Percentiles rank a stretch among this genome's conserved stretches.
Conservation (phyloP, 2,888 invertebrate genomes). For the Urechis unicinctus region DNA sequence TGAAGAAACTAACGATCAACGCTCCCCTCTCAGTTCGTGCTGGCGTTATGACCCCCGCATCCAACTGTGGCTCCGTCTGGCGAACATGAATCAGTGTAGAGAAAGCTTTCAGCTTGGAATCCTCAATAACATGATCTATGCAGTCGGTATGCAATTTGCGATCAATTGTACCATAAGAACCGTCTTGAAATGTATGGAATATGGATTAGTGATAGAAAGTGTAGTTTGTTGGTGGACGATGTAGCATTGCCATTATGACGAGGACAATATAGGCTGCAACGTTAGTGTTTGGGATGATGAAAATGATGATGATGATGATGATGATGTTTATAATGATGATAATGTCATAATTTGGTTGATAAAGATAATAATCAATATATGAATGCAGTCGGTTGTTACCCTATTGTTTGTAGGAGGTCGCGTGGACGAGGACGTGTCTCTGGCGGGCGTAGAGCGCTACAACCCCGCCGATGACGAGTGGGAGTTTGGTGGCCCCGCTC, state of each 20-base stretch:
- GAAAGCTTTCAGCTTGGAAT: slow-evolving; percentile 31
- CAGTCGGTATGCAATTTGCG: slow-evolving; percentile 20
- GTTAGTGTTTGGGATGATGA: too few species aligned
- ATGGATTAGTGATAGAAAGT: too few species aligned
- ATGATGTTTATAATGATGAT: too few species aligned
- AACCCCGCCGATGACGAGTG: slow-evolving; percentile 28
- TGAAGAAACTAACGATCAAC: slow-evolving; percentile 24
- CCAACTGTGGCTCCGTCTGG: slow-evolving; percentile 27
- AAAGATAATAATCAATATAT: too few species aligned
- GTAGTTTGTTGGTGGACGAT: too few species aligned
- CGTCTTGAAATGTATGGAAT: too few species aligned
- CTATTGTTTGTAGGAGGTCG: slow-evolving; percentile 25
- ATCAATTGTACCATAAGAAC: not conserved
- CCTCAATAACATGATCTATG: slow-evolving; percentile 27
- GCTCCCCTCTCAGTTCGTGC: slow-evolving; percentile 22
- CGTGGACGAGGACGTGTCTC: slow-evolving; percentile 21
- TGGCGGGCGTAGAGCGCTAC: slow-evolving; percentile 31
- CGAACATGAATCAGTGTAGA: slow-evolving; percentile 26
- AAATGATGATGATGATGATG: too few species aligned
- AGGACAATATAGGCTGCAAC: too few species aligned
- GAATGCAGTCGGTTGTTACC: too few species aligned
- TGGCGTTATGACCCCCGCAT: slow-evolving; percentile 27
- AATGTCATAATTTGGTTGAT: too few species aligned
- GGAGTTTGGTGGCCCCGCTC: slow-evolving; percentile 27
- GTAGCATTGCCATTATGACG: too few species aligned